phyloP scores from a whole-genome alignment of 2,888 invertebrate genomes.

The Melieria crassipennis region DNA sequence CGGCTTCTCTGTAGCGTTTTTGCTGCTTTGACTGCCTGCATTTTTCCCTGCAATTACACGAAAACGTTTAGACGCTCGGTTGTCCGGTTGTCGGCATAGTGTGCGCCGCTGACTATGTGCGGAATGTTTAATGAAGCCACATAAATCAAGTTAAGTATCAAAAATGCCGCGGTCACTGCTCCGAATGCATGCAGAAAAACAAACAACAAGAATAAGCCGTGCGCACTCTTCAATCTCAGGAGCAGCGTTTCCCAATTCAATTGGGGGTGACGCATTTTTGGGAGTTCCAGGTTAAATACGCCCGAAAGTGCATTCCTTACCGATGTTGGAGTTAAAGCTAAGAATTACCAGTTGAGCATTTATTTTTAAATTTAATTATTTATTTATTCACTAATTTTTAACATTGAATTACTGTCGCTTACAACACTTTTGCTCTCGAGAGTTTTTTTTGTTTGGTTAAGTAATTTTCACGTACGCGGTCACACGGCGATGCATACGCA shows the following conservation, averaged over 20 bases:
- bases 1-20: slow-evolving; percentile 1
- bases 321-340: no score
- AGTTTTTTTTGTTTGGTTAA: no score
- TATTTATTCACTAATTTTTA: slow-evolving; percentile 29
- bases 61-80: not conserved
- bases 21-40: slow-evolving; percentile 24
- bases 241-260: no score
- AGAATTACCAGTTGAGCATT: slow-evolving; percentile 1
- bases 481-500: no score
- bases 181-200: no score
- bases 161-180: slow-evolving; percentile 28
- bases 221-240: no score
- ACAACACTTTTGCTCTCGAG: not conserved
- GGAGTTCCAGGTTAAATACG: no score
- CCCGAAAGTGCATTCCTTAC: no score
- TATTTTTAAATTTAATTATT: slow-evolving; percentile 26
- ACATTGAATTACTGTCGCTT: slow-evolving; percentile 23
- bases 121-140: slow-evolving; percentile 62
- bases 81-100: not conserved
- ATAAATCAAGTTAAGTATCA: slow-evolving; percentile 58
- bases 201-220: no score
- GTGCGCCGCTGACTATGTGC: slow-evolving; percentile 26
- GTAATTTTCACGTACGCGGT: no score
- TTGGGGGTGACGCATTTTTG: no score
- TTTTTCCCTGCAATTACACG: slow-evolving; percentile 28